A percentile compares a stretch with the other conserved stretches of the same genome.
Evolutionary conservation across 2,797 vertebrate species (phyloP).

Genomic region (Galagoides demidoff): DNA sequence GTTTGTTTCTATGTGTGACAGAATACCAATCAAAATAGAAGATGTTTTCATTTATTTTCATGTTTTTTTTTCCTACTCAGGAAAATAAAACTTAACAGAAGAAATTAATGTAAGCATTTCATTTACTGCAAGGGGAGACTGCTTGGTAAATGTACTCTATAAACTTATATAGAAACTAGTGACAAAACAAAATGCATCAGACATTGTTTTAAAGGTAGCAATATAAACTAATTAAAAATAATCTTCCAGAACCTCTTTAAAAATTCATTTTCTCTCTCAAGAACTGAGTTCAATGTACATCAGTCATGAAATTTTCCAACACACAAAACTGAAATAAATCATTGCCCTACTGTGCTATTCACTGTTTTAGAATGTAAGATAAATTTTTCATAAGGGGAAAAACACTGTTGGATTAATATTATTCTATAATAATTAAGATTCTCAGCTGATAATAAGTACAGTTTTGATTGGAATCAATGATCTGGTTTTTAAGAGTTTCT

Average conservation of each 20-base stretch:
- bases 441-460: conserved; percentile 91
- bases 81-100: conserved; percentile 83
- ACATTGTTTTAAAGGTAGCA: conserved; percentile 50
- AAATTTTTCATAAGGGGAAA: conserved; percentile 64
- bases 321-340: conserved; percentile 40
- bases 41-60: conserved; percentile 86
- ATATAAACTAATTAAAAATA: conserved; percentile 61
- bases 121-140: conserved; percentile 69
- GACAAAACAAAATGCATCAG: conserved; percentile 18
- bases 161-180: conserved; percentile 66
- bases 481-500: conserved; percentile 95
- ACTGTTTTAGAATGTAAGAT: conserved; percentile 65
- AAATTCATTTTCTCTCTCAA: conserved; percentile 33
- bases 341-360: conserved; percentile 29
- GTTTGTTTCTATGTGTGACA: conserved; percentile 86
- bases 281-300: conserved; percentile 46
- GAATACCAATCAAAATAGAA: conserved; percentile 88
- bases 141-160: conserved; percentile 56
- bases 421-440: conserved; percentile 84
- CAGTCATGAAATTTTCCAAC: conserved; percentile 73
- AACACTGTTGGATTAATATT: conserved; percentile 79
- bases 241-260: conserved; percentile 65
- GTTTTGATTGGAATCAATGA: conserved; percentile 94
- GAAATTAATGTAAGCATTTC: conserved; percentile 81
- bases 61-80: conserved; percentile 80